Evolutionary conservation across 2,797 vertebrate genomes (phyloP).

Genomic region (Falco novaeseelandiae): DNA sequence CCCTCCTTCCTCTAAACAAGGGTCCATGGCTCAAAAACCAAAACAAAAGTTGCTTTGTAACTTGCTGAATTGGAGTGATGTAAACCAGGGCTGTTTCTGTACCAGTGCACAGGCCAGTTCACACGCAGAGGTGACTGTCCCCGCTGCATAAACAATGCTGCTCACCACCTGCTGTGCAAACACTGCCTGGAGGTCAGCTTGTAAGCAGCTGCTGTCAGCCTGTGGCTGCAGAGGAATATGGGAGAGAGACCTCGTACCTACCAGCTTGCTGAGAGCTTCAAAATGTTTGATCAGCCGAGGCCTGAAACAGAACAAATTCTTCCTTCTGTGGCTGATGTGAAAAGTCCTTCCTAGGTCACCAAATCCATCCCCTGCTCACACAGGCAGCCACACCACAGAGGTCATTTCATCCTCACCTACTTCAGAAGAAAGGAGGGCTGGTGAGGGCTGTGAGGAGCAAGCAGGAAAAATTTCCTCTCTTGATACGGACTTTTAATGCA

Average conservation of each 20-base stretch:
- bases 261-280: not conserved
- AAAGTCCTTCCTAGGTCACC: not conserved
- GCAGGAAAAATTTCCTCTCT: not conserved
- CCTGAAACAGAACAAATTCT: not conserved
- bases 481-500: not conserved
- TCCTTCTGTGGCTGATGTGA: not conserved
- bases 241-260: not conserved
- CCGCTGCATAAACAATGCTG: not conserved
- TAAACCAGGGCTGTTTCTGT: not conserved
- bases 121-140: not conserved
- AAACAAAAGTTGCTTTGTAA: not conserved
- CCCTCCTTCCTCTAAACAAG: not conserved
- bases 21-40: not conserved
- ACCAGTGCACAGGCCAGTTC: not conserved
- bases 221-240: not conserved
- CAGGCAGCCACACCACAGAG: not conserved
- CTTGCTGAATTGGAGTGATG: not conserved
- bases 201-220: not conserved
- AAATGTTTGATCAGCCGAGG: not conserved
- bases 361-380: not conserved
- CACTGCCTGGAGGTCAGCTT: not conserved
- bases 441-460: not conserved
- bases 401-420: not conserved
- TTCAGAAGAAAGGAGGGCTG: not conserved
- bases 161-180: not conserved